Conservation (phyloP, 2,888 invertebrate genomes). For the Chalcosyrphus nemorum region DNA sequence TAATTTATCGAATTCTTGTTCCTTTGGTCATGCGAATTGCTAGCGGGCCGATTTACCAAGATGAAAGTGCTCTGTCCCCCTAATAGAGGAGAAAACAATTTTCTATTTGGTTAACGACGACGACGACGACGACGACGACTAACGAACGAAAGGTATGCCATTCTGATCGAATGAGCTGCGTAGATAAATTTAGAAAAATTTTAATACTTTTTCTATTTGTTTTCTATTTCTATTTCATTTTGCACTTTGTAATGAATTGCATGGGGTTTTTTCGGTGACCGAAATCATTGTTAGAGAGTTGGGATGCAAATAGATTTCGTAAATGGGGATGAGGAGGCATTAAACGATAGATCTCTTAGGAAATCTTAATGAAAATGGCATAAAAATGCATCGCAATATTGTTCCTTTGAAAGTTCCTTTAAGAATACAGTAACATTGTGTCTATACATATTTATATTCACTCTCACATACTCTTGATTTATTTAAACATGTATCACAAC, state of each 20-base stretch:
- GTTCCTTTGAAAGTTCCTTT: too few species aligned
- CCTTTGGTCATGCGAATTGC: constrained; percentile 55
- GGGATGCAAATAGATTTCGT: neutral
- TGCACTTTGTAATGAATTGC: neutral
- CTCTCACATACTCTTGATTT: too few species aligned
- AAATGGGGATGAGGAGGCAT: neutral
- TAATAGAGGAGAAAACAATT: too few species aligned
- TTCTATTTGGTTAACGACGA: neutral
- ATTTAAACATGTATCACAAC: too few species aligned
- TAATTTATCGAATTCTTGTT: constrained; percentile 63
- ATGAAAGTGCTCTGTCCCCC: constrained; percentile 11
- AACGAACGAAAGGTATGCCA: constrained; percentile 4
- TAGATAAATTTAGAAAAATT: constrained; percentile 48
- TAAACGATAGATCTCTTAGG: too few species aligned
- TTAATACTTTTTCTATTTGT: too few species aligned
- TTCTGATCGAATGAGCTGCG: constrained; percentile 44
- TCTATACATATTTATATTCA: too few species aligned
- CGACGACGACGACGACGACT: too few species aligned
- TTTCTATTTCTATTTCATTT: constrained; percentile 5
- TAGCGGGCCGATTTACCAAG: constrained; percentile 39
- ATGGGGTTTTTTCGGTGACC: neutral
- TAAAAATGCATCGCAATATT: too few species aligned
- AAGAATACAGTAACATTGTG: too few species aligned
- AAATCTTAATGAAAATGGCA: too few species aligned
- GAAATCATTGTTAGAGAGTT: constrained; percentile 21